These are phyloP conservation scores for Otis tarda DNA, from an alignment of 2,113 vertebrate species.

Conservation along the genomic window DNA sequence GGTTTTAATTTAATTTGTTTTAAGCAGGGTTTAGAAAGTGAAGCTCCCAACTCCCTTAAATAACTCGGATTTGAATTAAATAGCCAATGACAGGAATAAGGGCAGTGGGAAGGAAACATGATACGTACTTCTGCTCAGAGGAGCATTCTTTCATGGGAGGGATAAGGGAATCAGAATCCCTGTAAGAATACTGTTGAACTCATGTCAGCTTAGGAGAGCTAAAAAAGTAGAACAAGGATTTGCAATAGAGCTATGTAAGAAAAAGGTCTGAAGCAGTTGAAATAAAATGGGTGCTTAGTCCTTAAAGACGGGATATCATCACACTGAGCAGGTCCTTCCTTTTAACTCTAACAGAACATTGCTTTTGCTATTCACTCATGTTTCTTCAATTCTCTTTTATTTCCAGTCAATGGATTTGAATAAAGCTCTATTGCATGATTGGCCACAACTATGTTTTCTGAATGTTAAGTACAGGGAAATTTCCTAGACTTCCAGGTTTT, in stretches of 20 bases:
- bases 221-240: background rate
- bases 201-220: background rate
- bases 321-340: background rate
- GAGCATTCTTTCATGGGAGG: background rate
- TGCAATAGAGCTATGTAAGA: background rate
- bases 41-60: background rate
- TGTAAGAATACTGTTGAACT: background rate
- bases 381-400: background rate
- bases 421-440: background rate
- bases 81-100: background rate
- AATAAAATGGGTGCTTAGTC: background rate
- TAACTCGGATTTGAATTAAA: background rate
- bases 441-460: background rate
- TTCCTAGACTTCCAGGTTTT: conserved; percentile 4
- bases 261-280: background rate
- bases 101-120: background rate
- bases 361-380: background rate
- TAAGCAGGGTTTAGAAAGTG: background rate
- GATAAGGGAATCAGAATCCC: background rate
- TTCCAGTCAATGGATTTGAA: background rate
- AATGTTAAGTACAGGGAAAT: background rate
- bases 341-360: background rate
- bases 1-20: background rate
- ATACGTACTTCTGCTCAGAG: background rate
- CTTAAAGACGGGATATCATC: background rate